Evolutionary conservation across 2,797 vertebrate species (phyloP), one percentile per base, ranked within the genome.

Genomic region (Lindbergichthys nudifrons): DNA sequence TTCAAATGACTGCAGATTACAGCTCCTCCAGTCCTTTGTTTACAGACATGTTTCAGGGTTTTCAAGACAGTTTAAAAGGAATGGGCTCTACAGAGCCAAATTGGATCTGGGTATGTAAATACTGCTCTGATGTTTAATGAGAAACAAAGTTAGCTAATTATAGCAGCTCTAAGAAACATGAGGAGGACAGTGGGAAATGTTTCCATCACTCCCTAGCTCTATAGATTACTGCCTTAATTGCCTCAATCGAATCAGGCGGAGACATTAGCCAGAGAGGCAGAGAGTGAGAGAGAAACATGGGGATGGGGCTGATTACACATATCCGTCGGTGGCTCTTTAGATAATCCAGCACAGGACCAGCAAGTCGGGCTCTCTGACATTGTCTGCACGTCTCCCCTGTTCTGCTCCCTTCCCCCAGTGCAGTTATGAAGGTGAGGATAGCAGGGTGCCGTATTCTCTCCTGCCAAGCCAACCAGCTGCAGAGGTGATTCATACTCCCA

Each of bases 141-240:
- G 94, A 94, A 94, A 94, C 92, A 94, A 94, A 94, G 94, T 94
- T 92, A 92, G 93, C 94, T 95, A 95, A 95, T 95, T 95, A 94
- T 95, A 95, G 94, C 92, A 88, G 90, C 93, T 94, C 87, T 90
- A 93, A 94, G 93, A 95, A 95, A 95, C 91, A 91, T 88, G 92
- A 94, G 92, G 91, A 93, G 93, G 93, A 92, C 89, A 90, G 90
- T 93, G 91, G 92, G 93, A 94, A 94, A 93, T 92, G 89, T 92
- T 94, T 93, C 90, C 92, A 88, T 93, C 92, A 93, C 89, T 90
- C 92, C 82, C 88, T 81, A 86, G 90, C 91, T 93, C 92, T 93
- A 92, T 93, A 93, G 93, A 94, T 94, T 92, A 92, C 92, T 91
- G 89, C 90, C 89, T 36, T 91, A 93, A 94, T 93, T 93, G 92